A percentile compares a stretch with the other conserved stretches of the same genome.
Evolutionary conservation across 35 echinoderm and acorn worm genomes (phyloP).

Genomic region (Ophiothrix spiculata): DNA sequence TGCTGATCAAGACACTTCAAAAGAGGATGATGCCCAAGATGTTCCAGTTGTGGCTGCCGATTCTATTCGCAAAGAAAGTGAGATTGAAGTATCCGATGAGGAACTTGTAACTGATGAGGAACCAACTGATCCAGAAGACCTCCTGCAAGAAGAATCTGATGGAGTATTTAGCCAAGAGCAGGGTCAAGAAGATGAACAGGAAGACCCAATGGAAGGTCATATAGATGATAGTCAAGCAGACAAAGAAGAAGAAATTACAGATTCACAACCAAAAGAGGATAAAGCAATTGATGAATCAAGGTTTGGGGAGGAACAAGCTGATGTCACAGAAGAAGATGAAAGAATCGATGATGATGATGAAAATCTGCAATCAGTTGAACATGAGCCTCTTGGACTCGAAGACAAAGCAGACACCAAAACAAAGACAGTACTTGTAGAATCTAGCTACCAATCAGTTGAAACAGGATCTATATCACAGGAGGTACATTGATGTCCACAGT

Average conservation of each 20-base stretch:
- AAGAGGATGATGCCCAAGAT: too few species aligned
- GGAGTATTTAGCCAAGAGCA: too few species aligned
- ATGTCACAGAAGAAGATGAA: background rate
- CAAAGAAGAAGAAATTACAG: background rate
- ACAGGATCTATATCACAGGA: background rate
- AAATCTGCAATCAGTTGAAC: background rate
- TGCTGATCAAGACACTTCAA: too few species aligned
- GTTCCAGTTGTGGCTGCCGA: background rate
- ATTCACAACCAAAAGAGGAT: background rate
- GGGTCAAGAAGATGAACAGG: background rate
- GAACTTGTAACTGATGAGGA: constrained; percentile 4
- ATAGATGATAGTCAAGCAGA: too few species aligned
- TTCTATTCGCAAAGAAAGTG: background rate
- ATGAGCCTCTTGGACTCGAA: background rate
- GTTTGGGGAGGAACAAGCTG: background rate
- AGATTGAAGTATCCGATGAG: background rate
- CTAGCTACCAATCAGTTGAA: background rate
- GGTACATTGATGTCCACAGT: background rate
- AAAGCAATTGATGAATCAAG: background rate
- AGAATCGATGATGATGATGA: background rate
- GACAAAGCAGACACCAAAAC: background rate
- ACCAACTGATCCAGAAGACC: background rate
- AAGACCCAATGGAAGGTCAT: too few species aligned
- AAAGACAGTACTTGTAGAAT: background rate
- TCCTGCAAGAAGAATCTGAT: too few species aligned